Base-by-base conservation (phyloP, 2,113 vertebrate genomes). In the Psettodes erumei region DNA sequence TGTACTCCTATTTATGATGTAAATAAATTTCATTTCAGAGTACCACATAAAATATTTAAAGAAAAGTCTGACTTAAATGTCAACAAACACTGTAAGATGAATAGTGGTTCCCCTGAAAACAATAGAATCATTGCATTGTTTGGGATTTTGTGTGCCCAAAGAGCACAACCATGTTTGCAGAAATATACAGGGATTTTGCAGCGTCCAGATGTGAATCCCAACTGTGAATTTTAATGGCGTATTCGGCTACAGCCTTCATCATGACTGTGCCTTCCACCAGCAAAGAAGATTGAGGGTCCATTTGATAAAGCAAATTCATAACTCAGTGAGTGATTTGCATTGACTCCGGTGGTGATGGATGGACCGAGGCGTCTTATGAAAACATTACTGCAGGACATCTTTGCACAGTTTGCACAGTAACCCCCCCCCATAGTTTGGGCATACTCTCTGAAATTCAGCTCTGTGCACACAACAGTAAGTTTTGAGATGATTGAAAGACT, bases 321-420 rank as follows among this genome's bases (percentile, higher is more conserved):
- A 86, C 71, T 68, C 74, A 28, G 72, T 86, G 40, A 58, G 83
- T 51, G 81, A 84, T 84, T 85, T 84, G 87, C 82, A 84, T 83
- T 79, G 82, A 81, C 70, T 75, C 40, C 3, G 69, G 58, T 45
- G 7, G 67, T 81, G 86, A 86, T 84, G 77, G 82, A 91, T 87
- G 61, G 71, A 71, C n/a, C 6, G 19, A 82, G 78, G 70, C 53
- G 71, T 74, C 21, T 38, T 43, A 48, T 66, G 62, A 85, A 72
- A 86, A 75, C 56, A 81, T 82, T 71, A 81, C 88, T 76, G 69
- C 77, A 54, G 82, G 90, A 85, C 83, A 85, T 90, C 66, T 83
- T 62, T 64, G 67, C 65, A 72, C 79, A 69, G 80, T 85, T 83
- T 84, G 62, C 77, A n/a, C n/a, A n/a, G n/a, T n/a, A 15, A 61